Base-by-base conservation (phyloP, 2,113 vertebrate genomes). In the Cebidichthys violaceus region DNA sequence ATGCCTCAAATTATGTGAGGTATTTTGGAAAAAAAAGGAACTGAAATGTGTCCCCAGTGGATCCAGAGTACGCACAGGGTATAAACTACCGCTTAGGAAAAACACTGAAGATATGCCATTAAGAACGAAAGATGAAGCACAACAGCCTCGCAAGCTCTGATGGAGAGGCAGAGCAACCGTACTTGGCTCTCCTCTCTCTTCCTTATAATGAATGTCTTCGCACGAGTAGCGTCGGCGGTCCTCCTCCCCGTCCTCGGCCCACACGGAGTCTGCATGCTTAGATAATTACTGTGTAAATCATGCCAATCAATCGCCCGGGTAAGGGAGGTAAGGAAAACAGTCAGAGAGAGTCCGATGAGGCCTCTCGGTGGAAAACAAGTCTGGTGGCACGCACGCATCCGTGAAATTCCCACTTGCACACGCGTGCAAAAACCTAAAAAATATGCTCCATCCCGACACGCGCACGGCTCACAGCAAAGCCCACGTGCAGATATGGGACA, bases 11-110 rank as follows among this genome's bases (percentile, higher is more conserved):
- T 88, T 85, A 90, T 86, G 81, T 9, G 47, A 75, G 80, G 82
- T 68, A 88, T 90, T 89, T 84, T 86, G 89, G 84, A 86, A 83
- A 85, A 86, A 83, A 86, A 50, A 66, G 55, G 66, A 79, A 70
- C 27, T 57, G 29, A 86, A 91, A 85, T 73, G 85, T 79, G 74
- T 90, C 86, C 83, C 88, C 35, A 29, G 80, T 80, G 86, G 76
- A 84, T 86, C 74, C 27, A 14, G 66, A 87, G 67, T 7, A 18
- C 1, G 75, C 71, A 45, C 13, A 43, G 59, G 57, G 59, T 81
- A 82, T 84, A 81, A 90, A 90, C 79, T 75, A 86, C 62, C 7
- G 37, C 70, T 83, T 55, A 54, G 77, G 79, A 86, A 89, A 92
- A 90, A 88, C 88, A 86, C 65, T 33, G 73, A 78, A 45, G 74